Conservation (phyloP, 1,140 invertebrate genomes). For the Drosophila rhopaloa region DNA sequence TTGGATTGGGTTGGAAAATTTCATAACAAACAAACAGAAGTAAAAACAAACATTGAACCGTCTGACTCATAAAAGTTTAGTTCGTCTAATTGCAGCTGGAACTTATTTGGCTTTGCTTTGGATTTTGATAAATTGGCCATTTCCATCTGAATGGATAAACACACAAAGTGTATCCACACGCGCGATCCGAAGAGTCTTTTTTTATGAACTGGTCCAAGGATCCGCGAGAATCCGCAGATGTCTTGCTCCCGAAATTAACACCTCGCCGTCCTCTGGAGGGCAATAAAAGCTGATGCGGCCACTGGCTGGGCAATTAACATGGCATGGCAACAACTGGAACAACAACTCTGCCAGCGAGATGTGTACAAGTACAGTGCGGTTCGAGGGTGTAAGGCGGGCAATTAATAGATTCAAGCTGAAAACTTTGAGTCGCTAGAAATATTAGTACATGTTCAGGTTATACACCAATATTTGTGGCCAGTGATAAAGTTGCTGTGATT, state of each 20-base stretch:
- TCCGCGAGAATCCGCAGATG: constrained; percentile 4
- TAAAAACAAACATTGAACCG: constrained; percentile 33
- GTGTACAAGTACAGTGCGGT: constrained; percentile 31
- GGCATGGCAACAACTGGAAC: constrained; percentile 35
- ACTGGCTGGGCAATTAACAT: constrained; percentile 66
- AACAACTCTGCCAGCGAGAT: constrained; percentile 24
- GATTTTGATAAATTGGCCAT: constrained; percentile 41
- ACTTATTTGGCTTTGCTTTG: constrained; percentile 23
- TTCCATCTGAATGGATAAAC: constrained; percentile 18
- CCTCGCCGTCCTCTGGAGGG: constrained; percentile 40
- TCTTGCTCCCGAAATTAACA: constrained; percentile 42
- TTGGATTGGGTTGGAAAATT: constrained; percentile 16
- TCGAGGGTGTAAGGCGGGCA: neutral
- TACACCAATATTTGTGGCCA: no score
- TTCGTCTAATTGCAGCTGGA: constrained; percentile 26
- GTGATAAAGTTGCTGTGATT: no score
- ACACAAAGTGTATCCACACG: neutral
- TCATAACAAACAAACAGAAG: constrained; percentile 37
- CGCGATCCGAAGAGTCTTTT: constrained; percentile 11
- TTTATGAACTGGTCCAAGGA: constrained; percentile 11
- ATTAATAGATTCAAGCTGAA: no score
- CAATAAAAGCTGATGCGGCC: constrained; percentile 62
- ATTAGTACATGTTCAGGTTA: no score
- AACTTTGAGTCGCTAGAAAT: no score
- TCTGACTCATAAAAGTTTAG: constrained; percentile 22